Evolutionary conservation across 2,888 invertebrate species (phyloP).

Genomic region (Orthonevra nobilis): DNA sequence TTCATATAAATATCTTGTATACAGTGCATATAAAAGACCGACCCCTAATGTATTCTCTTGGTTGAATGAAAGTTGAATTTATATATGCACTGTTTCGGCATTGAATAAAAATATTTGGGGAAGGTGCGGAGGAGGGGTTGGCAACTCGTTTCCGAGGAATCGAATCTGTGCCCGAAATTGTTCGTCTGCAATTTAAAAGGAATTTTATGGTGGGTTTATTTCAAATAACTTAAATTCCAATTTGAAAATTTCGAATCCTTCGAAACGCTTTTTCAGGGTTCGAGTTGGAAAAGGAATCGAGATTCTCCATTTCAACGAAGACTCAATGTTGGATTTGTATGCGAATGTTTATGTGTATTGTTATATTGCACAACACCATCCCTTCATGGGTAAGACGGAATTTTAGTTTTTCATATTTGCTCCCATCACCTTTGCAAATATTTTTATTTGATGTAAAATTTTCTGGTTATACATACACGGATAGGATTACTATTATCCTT

Average conservation of each 20-base stretch:
- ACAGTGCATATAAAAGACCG: conserved; percentile 2
- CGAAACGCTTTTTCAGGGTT: conserved; percentile 26
- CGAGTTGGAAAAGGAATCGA: conserved; percentile 12
- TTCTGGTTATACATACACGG: neutral
- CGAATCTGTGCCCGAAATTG: conserved; percentile 28
- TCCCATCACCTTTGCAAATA: neutral
- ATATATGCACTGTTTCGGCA: neutral
- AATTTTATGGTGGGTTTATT: conserved; percentile 36
- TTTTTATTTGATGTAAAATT: conserved; percentile 11
- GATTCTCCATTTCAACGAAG: conserved; percentile 1
- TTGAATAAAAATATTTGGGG: too few relatives aligned
- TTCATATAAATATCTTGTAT: conserved; percentile 6
- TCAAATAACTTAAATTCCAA: conserved; percentile 33
- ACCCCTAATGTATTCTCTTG: conserved; percentile 1
- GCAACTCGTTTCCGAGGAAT: neutral
- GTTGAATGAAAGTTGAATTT: conserved; percentile 16
- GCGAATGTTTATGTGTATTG: too few relatives aligned
- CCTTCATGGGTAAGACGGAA: conserved; percentile 2
- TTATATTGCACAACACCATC: conserved; percentile 3
- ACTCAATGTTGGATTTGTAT: neutral
- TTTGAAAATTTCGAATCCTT: conserved; percentile 18
- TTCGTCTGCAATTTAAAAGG: conserved; percentile 23
- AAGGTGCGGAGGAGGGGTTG: too few relatives aligned
- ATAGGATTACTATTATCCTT: conserved; percentile 19
- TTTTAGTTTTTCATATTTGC: conserved; percentile 3